Evolutionary conservation across 2,888 invertebrate genomes (phyloP).

Genomic region (Cenopis cana): DNA sequence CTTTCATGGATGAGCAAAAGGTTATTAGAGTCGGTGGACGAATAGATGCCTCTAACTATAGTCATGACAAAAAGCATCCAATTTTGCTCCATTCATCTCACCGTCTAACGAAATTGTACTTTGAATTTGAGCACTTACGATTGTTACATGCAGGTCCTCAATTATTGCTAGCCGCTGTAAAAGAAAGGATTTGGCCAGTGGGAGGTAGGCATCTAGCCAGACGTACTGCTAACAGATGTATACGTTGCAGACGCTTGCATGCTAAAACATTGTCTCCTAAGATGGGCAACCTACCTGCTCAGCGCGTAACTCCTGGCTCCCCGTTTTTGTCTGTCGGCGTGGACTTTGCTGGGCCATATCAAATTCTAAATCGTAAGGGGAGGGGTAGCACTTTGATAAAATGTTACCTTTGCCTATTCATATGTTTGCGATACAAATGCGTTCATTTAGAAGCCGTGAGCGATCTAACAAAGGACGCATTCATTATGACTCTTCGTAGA

Average conservation of each 20-base stretch:
- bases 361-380: too few relatives aligned
- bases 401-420: slow-evolving; percentile 34
- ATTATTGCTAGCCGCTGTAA: slow-evolving; percentile 40
- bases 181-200: slow-evolving; percentile 46
- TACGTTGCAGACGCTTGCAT: slow-evolving; percentile 41
- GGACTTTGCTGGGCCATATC: too few relatives aligned
- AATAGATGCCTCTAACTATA: background rate
- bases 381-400: slow-evolving; percentile 39
- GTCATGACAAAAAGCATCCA: background rate
- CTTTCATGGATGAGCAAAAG: too few relatives aligned
- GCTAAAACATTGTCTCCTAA: slow-evolving; percentile 26
- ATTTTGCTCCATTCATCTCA: slow-evolving; percentile 11
- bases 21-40: background rate
- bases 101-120: slow-evolving; percentile 8
- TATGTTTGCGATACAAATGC: background rate
- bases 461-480: slow-evolving; percentile 50
- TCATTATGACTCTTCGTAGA: slow-evolving; percentile 51
- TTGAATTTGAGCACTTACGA: slow-evolving; percentile 10
- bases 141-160: slow-evolving; percentile 24
- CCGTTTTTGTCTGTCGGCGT: slow-evolving; percentile 35
- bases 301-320: slow-evolving; percentile 23
- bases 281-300: slow-evolving; percentile 40
- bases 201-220: slow-evolving; percentile 45
- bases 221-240: slow-evolving; percentile 45
- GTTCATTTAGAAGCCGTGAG: slow-evolving; percentile 41